phyloP scores from a whole-genome alignment of 2,113 vertebrate genomes.

The Dascyllus trimaculatus region DNA sequence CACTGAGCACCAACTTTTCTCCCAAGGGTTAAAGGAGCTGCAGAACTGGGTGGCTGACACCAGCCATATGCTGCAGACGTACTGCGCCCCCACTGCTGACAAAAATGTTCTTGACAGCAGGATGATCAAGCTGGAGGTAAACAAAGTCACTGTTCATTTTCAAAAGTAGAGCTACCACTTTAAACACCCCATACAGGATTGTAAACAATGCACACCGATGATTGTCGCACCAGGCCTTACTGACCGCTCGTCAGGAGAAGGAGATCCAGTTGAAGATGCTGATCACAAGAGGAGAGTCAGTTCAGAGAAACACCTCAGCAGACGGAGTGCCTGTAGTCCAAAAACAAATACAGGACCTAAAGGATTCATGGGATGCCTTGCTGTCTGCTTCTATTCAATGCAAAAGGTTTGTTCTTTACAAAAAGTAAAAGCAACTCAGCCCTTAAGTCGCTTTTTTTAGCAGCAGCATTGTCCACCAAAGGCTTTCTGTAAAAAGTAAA shows the following conservation, averaged over 20 bases:
- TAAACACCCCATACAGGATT: not conserved
- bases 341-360: constrained; percentile 90
- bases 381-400: constrained; percentile 92
- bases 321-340: constrained; percentile 90
- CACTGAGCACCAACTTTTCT: constrained; percentile 94
- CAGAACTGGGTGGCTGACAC: constrained; percentile 95
- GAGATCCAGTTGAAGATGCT: constrained; percentile 98
- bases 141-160: not conserved
- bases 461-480: not conserved
- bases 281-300: constrained; percentile 93
- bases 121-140: constrained; percentile 96
- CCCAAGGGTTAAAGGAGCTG: constrained; percentile 89
- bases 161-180: not conserved
- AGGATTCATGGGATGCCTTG: constrained; percentile 93
- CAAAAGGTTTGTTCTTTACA: constrained; percentile 88
- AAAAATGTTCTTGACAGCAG: constrained; percentile 94
- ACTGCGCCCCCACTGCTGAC: constrained; percentile 91
- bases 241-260: constrained; percentile 93
- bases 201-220: constrained; percentile 11
- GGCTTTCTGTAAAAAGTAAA: not conserved
- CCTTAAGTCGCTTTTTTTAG: not conserved
- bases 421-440: not conserved
- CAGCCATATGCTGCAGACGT: constrained; percentile 92
- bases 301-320: constrained; percentile 93
- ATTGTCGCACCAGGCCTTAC: constrained; percentile 83